Conservation (phyloP, 2,797 vertebrate species). For the Cheirogaleus major region DNA sequence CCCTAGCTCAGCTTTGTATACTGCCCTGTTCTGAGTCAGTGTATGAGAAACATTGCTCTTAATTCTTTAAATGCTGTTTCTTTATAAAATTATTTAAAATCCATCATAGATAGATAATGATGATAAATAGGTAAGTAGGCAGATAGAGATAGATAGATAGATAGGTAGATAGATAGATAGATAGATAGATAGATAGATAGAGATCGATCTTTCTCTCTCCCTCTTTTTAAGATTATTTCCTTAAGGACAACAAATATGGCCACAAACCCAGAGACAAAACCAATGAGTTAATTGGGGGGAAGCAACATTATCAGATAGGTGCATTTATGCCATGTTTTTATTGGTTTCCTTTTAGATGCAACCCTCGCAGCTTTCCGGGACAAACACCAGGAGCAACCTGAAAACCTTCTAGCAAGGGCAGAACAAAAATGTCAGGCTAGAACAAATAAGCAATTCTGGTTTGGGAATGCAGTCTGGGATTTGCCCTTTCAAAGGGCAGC, state of each 20-base stretch:
- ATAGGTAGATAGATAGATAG: neutral
- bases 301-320: neutral
- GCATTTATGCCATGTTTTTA: neutral
- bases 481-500: slow-evolving; percentile 82
- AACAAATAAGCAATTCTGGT: slow-evolving; percentile 78
- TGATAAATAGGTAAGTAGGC: neutral
- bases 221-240: neutral
- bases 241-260: neutral
- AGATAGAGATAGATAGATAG: neutral
- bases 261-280: neutral
- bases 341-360: neutral
- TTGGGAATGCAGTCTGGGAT: slow-evolving; percentile 68
- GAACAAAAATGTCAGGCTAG: slow-evolving; percentile 69
- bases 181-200: neutral
- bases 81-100: neutral
- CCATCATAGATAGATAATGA: neutral
- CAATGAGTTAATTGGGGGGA: neutral
- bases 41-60: neutral
- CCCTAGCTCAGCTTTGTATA: neutral
- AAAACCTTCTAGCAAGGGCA: slow-evolving; percentile 65
- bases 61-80: neutral
- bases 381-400: slow-evolving; percentile 67
- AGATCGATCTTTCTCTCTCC: neutral
- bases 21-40: neutral
- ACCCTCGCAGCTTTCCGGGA: slow-evolving; percentile 50